These are phyloP conservation scores for Threskiornis aethiopicus DNA, from an alignment of 2,797 vertebrate species.

Conservation along the genomic window DNA sequence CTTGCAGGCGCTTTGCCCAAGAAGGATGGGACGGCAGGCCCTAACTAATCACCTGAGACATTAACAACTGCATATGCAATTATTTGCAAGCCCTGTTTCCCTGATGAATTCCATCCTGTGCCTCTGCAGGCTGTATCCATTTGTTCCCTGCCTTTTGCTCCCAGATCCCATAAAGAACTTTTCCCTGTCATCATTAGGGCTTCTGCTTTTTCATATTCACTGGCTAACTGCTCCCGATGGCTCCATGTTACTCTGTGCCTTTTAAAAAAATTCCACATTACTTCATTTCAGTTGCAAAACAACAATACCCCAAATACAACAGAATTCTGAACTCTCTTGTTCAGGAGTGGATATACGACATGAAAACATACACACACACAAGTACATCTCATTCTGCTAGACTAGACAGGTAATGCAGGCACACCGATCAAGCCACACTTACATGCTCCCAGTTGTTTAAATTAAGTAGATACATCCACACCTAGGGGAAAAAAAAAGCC, in stretches of 20 bases:
- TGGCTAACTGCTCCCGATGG: conserved; percentile 31
- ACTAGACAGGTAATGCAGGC: neutral
- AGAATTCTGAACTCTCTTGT: neutral
- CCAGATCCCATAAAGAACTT: conserved; percentile 51
- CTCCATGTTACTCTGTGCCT: neutral
- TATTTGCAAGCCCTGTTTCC: neutral
- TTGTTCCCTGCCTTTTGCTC: conserved; percentile 40
- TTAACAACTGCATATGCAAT: neutral
- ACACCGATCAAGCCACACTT: neutral
- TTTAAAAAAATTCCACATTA: neutral
- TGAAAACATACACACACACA: neutral
- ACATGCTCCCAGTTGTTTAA: neutral
- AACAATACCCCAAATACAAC: neutral
- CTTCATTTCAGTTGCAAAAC: neutral
- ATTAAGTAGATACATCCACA: neutral
- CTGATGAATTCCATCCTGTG: neutral
- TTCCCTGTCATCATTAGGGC: conserved; percentile 45
- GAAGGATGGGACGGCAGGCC: neutral
- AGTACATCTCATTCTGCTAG: neutral
- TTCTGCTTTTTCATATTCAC: neutral
- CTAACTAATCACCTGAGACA: neutral
- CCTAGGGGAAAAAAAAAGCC: neutral
- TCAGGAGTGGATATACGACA: neutral
- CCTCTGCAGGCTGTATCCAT: neutral
- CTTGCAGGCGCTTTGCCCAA: neutral